Evolutionary conservation across 1,140 invertebrate species (phyloP).

Genomic region (Lucilia cuprina): DNA sequence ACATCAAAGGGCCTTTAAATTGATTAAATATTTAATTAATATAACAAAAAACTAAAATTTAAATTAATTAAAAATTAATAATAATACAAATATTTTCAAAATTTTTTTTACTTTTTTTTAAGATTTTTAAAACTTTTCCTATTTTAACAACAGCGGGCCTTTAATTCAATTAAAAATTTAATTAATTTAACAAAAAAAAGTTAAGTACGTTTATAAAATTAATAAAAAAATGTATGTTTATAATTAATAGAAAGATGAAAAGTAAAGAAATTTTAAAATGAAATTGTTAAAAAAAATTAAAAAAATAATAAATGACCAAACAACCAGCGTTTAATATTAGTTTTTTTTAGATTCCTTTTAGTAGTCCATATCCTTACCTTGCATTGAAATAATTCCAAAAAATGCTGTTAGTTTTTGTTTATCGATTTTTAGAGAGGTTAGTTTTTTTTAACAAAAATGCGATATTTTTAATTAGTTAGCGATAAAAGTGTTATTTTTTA

Average conservation of each 20-base stretch:
- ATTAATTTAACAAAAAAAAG: slow-evolving; percentile 5
- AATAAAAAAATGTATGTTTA: neutral
- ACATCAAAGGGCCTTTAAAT: neutral
- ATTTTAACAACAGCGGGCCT: no score
- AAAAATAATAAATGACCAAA: slow-evolving; percentile 19
- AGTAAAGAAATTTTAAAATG: neutral
- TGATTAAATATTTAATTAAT: neutral
- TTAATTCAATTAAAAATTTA: neutral
- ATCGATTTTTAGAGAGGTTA: slow-evolving; percentile 32
- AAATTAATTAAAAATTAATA: no score
- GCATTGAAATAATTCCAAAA: slow-evolving; percentile 98
- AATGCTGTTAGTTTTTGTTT: slow-evolving; percentile 75
- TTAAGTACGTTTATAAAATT: neutral
- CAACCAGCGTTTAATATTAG: slow-evolving; percentile 36
- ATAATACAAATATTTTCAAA: no score
- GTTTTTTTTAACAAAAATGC: slow-evolving; percentile 19
- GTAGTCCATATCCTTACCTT: slow-evolving; percentile 78
- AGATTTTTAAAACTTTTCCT: no score
- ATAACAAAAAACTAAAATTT: neutral
- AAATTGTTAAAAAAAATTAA: neutral
- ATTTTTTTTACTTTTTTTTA: no score
- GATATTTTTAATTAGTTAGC: neutral
- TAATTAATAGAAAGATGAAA: neutral
- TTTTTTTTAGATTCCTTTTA: slow-evolving; percentile 20
- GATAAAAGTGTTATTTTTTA: slow-evolving; percentile 24